A percentile compares a stretch with the other conserved stretches of the same genome.
Evolutionary conservation across 1,140 invertebrate genomes (phyloP).

Genomic region (Ruditapes philippinarum): DNA sequence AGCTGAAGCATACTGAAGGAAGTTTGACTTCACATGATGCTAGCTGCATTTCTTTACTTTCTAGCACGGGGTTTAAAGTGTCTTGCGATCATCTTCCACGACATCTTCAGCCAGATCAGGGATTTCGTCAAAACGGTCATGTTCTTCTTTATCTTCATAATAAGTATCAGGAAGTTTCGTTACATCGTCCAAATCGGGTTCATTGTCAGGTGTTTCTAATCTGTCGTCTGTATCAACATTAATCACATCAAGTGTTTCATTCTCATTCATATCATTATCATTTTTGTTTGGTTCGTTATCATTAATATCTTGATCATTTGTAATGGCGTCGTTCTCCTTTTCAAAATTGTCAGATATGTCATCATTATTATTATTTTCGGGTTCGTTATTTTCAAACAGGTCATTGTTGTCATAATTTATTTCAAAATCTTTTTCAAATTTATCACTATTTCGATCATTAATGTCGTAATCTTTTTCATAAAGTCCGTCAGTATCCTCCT

Average conservation of each 20-base stretch:
- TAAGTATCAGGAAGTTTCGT: neutral
- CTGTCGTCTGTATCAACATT: neutral
- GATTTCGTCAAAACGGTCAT: constrained; percentile 12
- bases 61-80: neutral
- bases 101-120: constrained; percentile 29
- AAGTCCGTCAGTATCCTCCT: neutral
- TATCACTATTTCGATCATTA: neutral
- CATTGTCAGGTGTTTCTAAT: neutral
- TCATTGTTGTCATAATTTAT: neutral
- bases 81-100: neutral
- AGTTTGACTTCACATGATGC: constrained; percentile 47
- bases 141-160: constrained; percentile 1
- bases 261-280: neutral
- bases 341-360: neutral
- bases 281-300: neutral
- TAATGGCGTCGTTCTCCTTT: neutral
- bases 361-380: neutral
- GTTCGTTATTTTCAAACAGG: neutral
- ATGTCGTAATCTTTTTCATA: neutral
- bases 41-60: constrained; percentile 23
- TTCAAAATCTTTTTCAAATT: neutral
- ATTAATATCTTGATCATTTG: no score
- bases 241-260: neutral
- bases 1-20: constrained; percentile 60
- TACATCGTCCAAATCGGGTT: neutral